A percentile compares a stretch with the other conserved stretches of the same genome.
These are phyloP conservation scores for Polymixis flavicincta DNA, from an alignment of 2,888 invertebrate species.

Conservation along the genomic window DNA sequence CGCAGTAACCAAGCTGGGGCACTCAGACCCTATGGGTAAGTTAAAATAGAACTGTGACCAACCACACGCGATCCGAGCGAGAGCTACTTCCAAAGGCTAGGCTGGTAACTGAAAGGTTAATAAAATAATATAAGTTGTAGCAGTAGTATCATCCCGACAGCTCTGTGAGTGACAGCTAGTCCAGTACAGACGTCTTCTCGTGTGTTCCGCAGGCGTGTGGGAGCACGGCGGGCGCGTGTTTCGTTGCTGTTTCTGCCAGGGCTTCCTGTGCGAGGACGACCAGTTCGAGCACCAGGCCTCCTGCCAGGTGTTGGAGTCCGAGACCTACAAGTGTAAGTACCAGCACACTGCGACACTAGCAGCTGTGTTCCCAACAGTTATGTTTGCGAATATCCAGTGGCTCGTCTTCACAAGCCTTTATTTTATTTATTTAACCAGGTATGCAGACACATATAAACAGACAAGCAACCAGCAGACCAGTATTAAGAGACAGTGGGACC, in stretches of 20 bases:
- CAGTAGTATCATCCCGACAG: not conserved
- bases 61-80: no score
- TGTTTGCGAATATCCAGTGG: not conserved
- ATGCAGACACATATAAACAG: no score
- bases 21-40: no score
- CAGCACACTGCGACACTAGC: not conserved
- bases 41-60: no score
- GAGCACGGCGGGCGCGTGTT: conserved; percentile 98
- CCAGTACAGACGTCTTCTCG: not conserved
- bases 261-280: conserved; percentile 97
- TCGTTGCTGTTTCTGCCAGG: conserved; percentile 97
- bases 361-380: not conserved
- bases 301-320: conserved; percentile 98
- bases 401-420: not conserved
- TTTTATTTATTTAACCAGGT: no score
- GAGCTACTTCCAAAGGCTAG: no score
- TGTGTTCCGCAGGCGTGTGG: conserved; percentile 93
- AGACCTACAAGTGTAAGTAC: conserved; percentile 96
- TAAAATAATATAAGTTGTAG: not conserved
- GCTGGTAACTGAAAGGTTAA: no score
- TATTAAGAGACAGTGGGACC: not conserved
- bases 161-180: not conserved
- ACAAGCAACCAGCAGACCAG: no score
- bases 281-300: conserved; percentile 99
- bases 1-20: no score